Evolutionary conservation across 1,140 invertebrate species (phyloP), one percentile per base, ranked within the genome.

Genomic region (Polypedilum vanderplanki): DNA sequence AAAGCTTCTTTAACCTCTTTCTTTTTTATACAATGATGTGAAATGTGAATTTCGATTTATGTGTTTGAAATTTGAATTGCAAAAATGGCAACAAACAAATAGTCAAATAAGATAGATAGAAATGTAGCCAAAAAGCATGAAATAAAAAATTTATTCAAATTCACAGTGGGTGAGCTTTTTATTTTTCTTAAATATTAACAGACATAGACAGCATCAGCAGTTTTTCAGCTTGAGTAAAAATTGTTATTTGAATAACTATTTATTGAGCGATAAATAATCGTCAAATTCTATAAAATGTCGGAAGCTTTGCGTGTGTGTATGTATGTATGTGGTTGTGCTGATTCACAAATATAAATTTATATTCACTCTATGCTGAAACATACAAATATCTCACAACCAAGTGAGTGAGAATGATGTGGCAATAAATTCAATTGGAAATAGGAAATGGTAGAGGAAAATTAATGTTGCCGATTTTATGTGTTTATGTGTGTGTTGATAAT

Each of bases 71-170:
- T 70, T 70, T 70, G 65, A 70, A 70, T 70, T 70, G 65, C 65
- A 70, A 70, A 70, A 70, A n/a, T n/a, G 15, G n/a, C n/a, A 57
- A 57, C 46, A 57, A n/a, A 33, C 24, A 33, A 33, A 33, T 33
- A 33, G 12, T 57, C 46, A n/a, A 57, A 57, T 57, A n/a, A 57
- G 15, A 57, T n/a, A 57, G 46, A 57, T 57, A 57, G 65, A 70
- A 70, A 70, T 70, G 17, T n/a, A 70, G 65, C 65, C 18, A 70
- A 70, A 70, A 70, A 20, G 17, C 65, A 70, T 70, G n/a, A n/a
- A 70, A 18, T 70, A 18, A 22, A 70, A 67, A 70, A 70, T 18
- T 70, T 70, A 70, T 70, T 70, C 65, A 70, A 70, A 70, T 70
- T 70, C 46, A n/a, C 46, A 15, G 46, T 57, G 46, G 41, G 41